Base-by-base conservation (phyloP, 2,888 invertebrate genomes). In the Drosophila mimetica region DNA sequence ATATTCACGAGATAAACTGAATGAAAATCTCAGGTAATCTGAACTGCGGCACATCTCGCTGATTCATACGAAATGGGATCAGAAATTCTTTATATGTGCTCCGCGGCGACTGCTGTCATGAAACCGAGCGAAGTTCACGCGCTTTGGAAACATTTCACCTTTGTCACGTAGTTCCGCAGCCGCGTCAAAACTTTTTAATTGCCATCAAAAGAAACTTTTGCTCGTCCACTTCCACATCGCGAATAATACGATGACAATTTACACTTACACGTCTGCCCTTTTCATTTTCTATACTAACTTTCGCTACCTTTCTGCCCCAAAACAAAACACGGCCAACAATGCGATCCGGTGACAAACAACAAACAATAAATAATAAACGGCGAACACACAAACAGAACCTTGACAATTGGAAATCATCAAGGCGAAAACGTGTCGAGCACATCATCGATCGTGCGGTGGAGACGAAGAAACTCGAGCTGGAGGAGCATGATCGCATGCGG, bases 371-470 rank as follows among this genome's bases (percentile, higher is more conserved):
- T 50, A 28, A 52, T 37, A 34, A 48, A 18, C 34, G 48, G 18
- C 37, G 30, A 48, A 54, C 18, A 32, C 22, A 54, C n/a, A 47
- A 63, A 75, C 92, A 97, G 97, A 97, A 97, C 93, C 93, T 97
- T 93, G 97, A 97, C 92, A 97, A 96, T 92, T 97, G 97, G 98
- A 98, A 98, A 93, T 96, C 96, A 79, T 96, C 96, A 77, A 94
- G 98, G 88, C 95, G 97, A 94, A 97, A 97, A 95, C 95, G 96
- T 60, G 97, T 97, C 86, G 97, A 97, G 89, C 96, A 97, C 91
- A 97, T 97, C 80, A 96, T 97, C 89, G 97, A 97, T 92, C 94
- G 97, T 79, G 96, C 96, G 79, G 96, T 97, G 75, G 97, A 97
- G 92, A 96, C 97, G 83, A 96, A 97, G 89, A 96, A 96, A 91